Evolutionary conservation across 1,140 invertebrate genomes (phyloP).

Genomic region (Pseudomyrmex dendroicus): DNA sequence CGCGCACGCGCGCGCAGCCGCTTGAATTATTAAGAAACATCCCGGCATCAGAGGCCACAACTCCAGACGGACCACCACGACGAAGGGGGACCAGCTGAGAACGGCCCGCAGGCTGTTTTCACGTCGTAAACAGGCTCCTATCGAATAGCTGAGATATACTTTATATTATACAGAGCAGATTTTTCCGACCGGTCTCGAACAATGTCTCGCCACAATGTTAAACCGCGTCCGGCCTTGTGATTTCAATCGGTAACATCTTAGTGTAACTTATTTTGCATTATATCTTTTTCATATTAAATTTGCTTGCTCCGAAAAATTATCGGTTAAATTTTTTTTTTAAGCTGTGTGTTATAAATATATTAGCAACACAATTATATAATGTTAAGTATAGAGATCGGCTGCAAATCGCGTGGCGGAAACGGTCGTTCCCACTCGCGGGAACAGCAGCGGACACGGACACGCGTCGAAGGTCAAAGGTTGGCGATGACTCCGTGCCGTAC

Average conservation of each 20-base stretch:
- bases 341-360: too few species aligned
- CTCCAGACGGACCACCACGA: constrained; percentile 33
- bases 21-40: constrained; percentile 62
- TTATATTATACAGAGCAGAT: constrained; percentile 4
- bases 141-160: constrained; percentile 26
- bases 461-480: constrained; percentile 46
- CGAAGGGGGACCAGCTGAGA: background rate
- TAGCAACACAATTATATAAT: background rate
- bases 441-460: constrained; percentile 36
- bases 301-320: background rate
- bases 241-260: constrained; percentile 1
- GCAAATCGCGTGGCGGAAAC: constrained; percentile 12
- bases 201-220: background rate
- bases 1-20: constrained; percentile 39
- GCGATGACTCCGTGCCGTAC: constrained; percentile 36
- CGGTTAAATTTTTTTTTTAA: background rate
- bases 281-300: background rate
- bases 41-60: constrained; percentile 14
- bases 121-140: constrained; percentile 22
- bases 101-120: background rate
- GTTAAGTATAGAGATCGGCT: background rate
- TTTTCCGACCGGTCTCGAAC: background rate
- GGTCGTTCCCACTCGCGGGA: background rate
- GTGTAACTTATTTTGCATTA: background rate
- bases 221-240: background rate